phyloP scores from a whole-genome alignment of 2,113 vertebrate genomes.

The Picathartes gymnocephalus region DNA sequence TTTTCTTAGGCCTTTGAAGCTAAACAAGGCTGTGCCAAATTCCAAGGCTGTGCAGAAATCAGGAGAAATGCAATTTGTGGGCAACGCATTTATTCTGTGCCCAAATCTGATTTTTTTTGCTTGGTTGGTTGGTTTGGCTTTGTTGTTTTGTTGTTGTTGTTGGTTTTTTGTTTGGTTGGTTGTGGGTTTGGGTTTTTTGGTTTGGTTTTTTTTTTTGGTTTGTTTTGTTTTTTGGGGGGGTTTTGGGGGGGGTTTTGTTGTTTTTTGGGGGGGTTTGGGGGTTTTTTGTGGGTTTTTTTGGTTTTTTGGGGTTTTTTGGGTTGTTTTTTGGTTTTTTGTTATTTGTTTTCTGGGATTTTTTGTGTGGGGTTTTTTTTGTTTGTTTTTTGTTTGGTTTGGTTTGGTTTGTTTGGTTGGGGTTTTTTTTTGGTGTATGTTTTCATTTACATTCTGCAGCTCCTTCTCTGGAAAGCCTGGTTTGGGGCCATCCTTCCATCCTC shows the following conservation, averaged over 20 bases:
- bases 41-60: background rate
- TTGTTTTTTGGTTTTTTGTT: no score
- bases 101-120: background rate
- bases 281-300: no score
- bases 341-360: no score
- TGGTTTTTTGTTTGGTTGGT: no score
- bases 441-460: background rate
- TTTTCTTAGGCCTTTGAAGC: conserved; percentile 16
- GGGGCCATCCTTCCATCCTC: background rate
- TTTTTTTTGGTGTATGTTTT: background rate
- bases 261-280: no score
- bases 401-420: background rate
- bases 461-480: background rate
- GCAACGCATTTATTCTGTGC: background rate
- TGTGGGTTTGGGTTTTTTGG: no score
- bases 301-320: no score
- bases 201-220: no score
- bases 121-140: no score
- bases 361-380: no score
- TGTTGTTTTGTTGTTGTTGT: no score
- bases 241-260: no score
- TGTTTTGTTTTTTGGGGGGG: background rate
- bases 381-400: background rate
- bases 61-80: background rate
- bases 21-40: background rate